Conservation (phyloP, 2,797 vertebrate genomes). For the Phrynocephalus guinanensis region DNA sequence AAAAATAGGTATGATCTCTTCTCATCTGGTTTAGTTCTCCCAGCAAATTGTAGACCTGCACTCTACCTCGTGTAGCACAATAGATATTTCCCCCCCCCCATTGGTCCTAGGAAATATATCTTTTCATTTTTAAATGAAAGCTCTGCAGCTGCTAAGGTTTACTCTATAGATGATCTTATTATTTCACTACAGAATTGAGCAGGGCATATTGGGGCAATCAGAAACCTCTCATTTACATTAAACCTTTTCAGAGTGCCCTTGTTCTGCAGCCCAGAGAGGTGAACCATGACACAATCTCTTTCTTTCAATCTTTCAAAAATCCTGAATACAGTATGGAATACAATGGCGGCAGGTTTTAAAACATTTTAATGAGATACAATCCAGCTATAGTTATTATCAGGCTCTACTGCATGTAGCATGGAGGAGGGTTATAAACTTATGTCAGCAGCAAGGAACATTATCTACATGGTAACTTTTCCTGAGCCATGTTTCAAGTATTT, state of each 20-base stretch:
- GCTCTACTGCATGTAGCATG: not conserved
- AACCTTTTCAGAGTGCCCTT: constrained; percentile 11
- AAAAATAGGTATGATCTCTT: not conserved
- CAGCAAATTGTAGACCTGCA: constrained; percentile 24
- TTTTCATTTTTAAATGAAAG: constrained; percentile 33
- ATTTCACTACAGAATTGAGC: not conserved
- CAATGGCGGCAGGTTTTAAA: not conserved
- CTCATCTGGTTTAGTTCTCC: constrained; percentile 10
- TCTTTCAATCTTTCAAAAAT: not conserved
- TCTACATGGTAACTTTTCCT: not conserved
- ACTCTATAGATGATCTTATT: constrained; percentile 29
- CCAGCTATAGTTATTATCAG: not conserved
- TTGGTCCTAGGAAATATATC: not conserved
- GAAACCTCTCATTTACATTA: constrained; percentile 24
- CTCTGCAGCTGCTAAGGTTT: not conserved
- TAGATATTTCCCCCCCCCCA: not conserved
- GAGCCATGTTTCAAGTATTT: not conserved
- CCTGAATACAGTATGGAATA: not conserved
- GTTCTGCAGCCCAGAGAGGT: not conserved
- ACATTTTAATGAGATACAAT: not conserved
- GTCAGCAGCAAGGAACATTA: not conserved
- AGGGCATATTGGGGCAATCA: not conserved
- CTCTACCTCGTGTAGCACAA: not conserved
- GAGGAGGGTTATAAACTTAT: not conserved
- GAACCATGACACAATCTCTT: not conserved